phyloP scores from a whole-genome alignment of 2,888 invertebrate genomes.

The Odontomyia ornata region DNA sequence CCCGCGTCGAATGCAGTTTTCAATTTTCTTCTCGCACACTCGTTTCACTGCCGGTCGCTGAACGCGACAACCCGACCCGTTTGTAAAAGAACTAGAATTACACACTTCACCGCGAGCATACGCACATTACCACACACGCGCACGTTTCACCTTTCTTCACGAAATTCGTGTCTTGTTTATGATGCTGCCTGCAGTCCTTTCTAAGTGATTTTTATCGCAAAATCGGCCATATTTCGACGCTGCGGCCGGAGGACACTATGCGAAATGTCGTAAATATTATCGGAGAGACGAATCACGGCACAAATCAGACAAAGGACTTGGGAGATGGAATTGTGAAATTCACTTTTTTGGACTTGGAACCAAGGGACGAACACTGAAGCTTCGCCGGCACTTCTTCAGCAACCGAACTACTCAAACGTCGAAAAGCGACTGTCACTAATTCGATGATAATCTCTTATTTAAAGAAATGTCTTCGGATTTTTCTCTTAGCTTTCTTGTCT shows the following conservation, averaged over 20 bases:
- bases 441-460: conserved; percentile 14
- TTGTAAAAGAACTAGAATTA: neutral
- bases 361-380: neutral
- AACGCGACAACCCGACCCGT: neutral
- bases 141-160: neutral
- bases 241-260: neutral
- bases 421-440: conserved; percentile 25
- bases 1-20: neutral
- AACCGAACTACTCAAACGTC: conserved; percentile 3
- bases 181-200: conserved; percentile 35
- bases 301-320: neutral
- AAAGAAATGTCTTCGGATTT: neutral
- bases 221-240: conserved; percentile 1
- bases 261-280: neutral
- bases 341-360: neutral
- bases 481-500: too few species aligned
- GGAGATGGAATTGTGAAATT: neutral
- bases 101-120: neutral
- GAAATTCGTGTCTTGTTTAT: conserved; percentile 33
- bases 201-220: conserved; percentile 18
- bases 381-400: neutral
- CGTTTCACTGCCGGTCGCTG: conserved; percentile 1
- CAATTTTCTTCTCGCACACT: conserved; percentile 19
- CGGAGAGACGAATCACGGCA: neutral
- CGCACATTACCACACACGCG: conserved; percentile 5